Base-by-base conservation (phyloP, 1,140 invertebrate species). In the Euura saliciscinereae region DNA sequence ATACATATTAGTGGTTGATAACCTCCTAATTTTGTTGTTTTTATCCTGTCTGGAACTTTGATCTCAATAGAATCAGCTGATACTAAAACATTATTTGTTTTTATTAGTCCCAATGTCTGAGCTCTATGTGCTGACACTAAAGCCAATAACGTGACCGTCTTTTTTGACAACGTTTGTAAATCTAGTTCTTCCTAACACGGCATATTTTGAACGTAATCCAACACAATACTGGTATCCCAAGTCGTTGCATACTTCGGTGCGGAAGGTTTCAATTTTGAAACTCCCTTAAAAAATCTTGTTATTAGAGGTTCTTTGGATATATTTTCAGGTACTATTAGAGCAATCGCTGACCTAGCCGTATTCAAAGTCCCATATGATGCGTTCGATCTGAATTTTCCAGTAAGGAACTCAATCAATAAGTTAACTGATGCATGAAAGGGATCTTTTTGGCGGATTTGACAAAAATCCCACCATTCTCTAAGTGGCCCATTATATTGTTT, bases 271-370 rank as follows among this genome's bases (percentile, higher is more conserved):
- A 73, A 8, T 44, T 73, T 76, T 44, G 66, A 75, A 70, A 79
- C 73, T 43, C 78, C 76, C 73, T 77, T 78, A 71, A 74, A 75
- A 59, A 80, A 80, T 44, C 76, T 59, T 71, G 75, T 76, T 43
- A 80, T 71, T 65, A n/a, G 51, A 11, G 71, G 68, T 64, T 79
- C 74, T 46, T 76, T 51, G 1, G 65, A 68, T 6, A 78, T 43
- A 45, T 69, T 45, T 0, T 64, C 43, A 0, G 70, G 71, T 3
- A 43, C 13, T 44, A 77, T 8, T 10, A 77, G 66, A 2, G 76
- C 43, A 11, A 75, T 44, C 6, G 74, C 76, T 11, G 74, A 77
- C 6, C 76, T 70, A 65, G 44, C 69, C 2, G 51, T 68, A 65
- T 77, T 77, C 3, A 77, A 4, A 5, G 71, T 67, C 3, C 76